Evolutionary conservation across 1,140 invertebrate species (phyloP), one percentile per base, ranked within the genome.

Genomic region (Drosophila mayri): DNA sequence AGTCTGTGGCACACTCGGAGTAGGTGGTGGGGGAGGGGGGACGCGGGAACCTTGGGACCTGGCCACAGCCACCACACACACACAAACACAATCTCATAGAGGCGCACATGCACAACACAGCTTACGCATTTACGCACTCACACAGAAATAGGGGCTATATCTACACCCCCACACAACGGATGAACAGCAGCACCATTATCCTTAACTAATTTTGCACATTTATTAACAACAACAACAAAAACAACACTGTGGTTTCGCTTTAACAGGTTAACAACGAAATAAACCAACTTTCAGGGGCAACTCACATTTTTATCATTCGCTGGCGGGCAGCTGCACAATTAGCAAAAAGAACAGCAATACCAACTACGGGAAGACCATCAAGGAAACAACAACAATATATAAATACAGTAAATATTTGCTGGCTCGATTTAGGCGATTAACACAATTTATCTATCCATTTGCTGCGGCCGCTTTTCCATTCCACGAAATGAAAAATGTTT

Each of bases 121-220:
- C 78, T 81, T 85, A 85, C 81, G 81, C 81, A 86, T 85, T 86
- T 85, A 86, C 81, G 78, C 84, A 74, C 80, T 60, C 59, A 54
- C 73, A 68, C 59, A 59, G 52, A 57, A 66, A 67, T 58, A 57
- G 9, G 25, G 30, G 20, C 35, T 4, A 38, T n/a, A 35, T 64
- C 37, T 43, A 32, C 46, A 43, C 46, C 28, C 65, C 40, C 54
- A 25, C 75, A 55, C 16, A 28, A 67, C 73, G 58, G 43, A 49
- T 54, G 50, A 38, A 38, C 35, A 55, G 20, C 22, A 37, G 16
- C 60, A 43, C 47, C 40, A 61, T 80, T 83, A 85, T 84, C 81
- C 81, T 68, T 62, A 64, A 52, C 30, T 22, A 58, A 46, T 68
- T 84, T 77, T 81, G 40, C 61, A 43, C 55, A 70, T 65, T 86